Conservation (phyloP, 2,888 invertebrate species). For the Gortyna flavago region DNA sequence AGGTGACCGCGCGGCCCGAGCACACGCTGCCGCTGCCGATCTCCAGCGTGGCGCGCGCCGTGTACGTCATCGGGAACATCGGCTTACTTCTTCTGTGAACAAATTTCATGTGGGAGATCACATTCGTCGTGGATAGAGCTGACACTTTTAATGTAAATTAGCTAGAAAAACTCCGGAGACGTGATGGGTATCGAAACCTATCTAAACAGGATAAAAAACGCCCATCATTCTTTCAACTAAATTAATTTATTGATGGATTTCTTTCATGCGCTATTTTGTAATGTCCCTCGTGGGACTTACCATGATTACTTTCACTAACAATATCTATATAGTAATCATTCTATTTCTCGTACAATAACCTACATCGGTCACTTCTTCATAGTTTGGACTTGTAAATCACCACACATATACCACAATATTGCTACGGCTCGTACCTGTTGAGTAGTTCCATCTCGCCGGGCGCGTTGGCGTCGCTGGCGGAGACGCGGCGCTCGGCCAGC, state of each 20-base stretch:
- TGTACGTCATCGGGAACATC: slow-evolving; percentile 88
- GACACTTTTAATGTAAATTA: not conserved
- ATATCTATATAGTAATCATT: not conserved
- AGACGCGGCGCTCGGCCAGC: slow-evolving; percentile 86
- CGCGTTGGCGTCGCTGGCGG: slow-evolving; percentile 85
- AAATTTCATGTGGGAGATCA: slow-evolving; percentile 60
- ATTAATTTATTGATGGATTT: too few species aligned
- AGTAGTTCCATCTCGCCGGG: slow-evolving; percentile 77
- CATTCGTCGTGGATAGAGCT: not conserved
- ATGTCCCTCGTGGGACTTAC: not conserved
- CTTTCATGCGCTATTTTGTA: not conserved
- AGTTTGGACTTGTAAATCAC: not conserved
- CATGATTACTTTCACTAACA: not conserved
- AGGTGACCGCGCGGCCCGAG: slow-evolving; percentile 89
- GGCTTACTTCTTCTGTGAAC: slow-evolving; percentile 86
- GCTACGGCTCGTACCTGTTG: slow-evolving; percentile 71
- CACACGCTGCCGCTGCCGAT: slow-evolving; percentile 88
- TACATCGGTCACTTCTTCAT: not conserved
- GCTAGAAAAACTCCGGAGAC: too few species aligned
- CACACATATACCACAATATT: not conserved
- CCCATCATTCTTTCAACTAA: too few species aligned
- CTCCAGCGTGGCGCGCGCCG: slow-evolving; percentile 88
- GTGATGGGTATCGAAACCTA: too few species aligned
- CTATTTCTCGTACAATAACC: not conserved
- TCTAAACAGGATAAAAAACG: too few species aligned